phyloP scores from a whole-genome alignment of 2,113 vertebrate genomes.

The Leptobrachium leishanense region DNA sequence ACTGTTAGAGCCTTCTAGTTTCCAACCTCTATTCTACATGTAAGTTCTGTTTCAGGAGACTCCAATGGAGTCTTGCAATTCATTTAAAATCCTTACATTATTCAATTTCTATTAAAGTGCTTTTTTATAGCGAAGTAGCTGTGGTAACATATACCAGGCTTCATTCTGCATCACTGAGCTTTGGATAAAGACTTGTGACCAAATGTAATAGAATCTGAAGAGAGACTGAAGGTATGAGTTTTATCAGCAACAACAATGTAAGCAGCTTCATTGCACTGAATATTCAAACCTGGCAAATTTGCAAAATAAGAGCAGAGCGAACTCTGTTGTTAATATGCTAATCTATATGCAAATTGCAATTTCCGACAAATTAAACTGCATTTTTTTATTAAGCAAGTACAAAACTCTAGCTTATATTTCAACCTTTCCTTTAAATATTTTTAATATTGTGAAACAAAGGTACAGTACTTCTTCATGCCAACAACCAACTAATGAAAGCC shows the following conservation, averaged over 20 bases:
- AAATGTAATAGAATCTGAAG: background rate
- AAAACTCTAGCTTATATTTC: background rate
- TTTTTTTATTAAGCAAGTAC: background rate
- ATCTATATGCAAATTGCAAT: conserved; percentile 2
- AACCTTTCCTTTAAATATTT: background rate
- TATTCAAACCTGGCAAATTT: background rate
- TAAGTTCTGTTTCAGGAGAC: too few relatives aligned
- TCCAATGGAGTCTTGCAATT: background rate
- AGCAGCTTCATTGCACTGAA: background rate
- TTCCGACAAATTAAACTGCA: background rate
- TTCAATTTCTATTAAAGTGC: background rate
- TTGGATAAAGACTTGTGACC: background rate
- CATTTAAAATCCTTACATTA: background rate
- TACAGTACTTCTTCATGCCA: too few relatives aligned
- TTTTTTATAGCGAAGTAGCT: background rate
- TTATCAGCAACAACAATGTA: background rate
- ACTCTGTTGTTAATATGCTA: conserved; percentile 1
- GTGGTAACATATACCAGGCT: background rate
- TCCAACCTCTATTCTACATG: background rate
- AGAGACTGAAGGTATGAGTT: conserved; percentile 2
- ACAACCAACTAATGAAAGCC: too few relatives aligned
- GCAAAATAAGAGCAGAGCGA: background rate
- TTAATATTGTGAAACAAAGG: background rate
- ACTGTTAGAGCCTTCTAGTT: background rate
- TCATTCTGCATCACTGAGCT: conserved; percentile 1